Evolutionary conservation across 2,888 invertebrate genomes (phyloP).

Genomic region (Chymomyza caudatula): DNA sequence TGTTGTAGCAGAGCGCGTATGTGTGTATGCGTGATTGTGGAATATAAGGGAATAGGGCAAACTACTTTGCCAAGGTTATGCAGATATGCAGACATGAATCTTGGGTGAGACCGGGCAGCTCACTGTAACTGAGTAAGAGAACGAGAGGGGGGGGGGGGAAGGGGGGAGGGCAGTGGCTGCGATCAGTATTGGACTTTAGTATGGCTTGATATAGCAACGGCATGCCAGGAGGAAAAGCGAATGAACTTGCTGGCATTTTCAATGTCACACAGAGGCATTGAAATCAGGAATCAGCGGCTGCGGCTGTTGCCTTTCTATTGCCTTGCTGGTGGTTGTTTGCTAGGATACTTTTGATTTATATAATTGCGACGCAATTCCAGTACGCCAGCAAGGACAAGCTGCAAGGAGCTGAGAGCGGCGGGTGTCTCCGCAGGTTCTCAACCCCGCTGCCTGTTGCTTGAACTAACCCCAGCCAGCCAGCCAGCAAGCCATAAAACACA

Average conservation of each 20-base stretch:
- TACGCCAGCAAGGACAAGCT: slow-evolving; percentile 55
- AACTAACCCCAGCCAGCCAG: slow-evolving; percentile 15
- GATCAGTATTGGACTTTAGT: slow-evolving; percentile 29
- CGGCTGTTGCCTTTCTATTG: slow-evolving; percentile 12
- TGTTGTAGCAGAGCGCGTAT: slow-evolving; percentile 14
- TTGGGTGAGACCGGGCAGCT: background rate
- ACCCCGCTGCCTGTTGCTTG: slow-evolving; percentile 7
- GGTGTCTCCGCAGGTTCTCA: background rate
- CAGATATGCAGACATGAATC: slow-evolving; percentile 1
- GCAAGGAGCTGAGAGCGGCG: background rate
- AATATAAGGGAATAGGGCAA: slow-evolving; percentile 40
- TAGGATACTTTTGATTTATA: slow-evolving; percentile 61
- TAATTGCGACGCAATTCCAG: slow-evolving; percentile 67
- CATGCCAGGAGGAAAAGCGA: slow-evolving; percentile 41
- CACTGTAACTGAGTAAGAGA: background rate
- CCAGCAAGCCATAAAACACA: slow-evolving; percentile 1
- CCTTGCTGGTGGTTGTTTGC: slow-evolving; percentile 48
- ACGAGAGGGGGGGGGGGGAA: background rate
- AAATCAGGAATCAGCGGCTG: slow-evolving; percentile 14
- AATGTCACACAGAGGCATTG: slow-evolving; percentile 59
- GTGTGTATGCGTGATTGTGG: background rate
- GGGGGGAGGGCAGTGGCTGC: slow-evolving; percentile 9
- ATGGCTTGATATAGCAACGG: slow-evolving; percentile 12
- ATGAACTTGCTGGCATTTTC: slow-evolving; percentile 69
- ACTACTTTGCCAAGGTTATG: slow-evolving; percentile 74